Conservation (phyloP, 2,113 vertebrate species). For the Epinephelus fuscoguttatus region DNA sequence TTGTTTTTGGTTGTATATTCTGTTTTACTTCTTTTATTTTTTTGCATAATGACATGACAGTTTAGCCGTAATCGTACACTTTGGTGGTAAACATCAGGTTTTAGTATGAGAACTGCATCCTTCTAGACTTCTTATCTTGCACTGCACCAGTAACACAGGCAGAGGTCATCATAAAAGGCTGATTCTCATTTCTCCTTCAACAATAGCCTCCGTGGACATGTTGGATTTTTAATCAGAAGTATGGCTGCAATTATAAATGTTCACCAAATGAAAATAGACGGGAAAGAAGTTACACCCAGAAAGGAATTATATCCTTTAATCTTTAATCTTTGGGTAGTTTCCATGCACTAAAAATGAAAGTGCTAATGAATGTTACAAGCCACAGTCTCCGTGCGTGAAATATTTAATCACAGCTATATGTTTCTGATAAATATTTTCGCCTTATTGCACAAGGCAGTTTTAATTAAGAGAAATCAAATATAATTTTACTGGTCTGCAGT, state of each 20-base stretch:
- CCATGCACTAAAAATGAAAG: neutral
- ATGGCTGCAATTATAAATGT: neutral
- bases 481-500: slow-evolving; percentile 50
- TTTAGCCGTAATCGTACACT: neutral
- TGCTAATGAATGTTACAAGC: neutral
- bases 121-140: neutral
- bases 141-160: neutral
- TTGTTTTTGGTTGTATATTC: neutral
- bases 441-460: slow-evolving; percentile 18
- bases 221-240: neutral
- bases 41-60: neutral
- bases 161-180: neutral
- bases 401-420: slow-evolving; percentile 7
- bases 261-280: neutral
- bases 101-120: neutral
- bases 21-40: neutral
- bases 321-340: neutral
- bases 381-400: neutral
- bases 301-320: neutral
- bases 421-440: slow-evolving; percentile 9
- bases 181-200: neutral
- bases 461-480: slow-evolving; percentile 52
- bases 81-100: neutral
- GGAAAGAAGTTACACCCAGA: neutral
- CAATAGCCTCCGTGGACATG: neutral